Base-by-base conservation (phyloP, 1,140 invertebrate species). In the Antheraea pernyi region DNA sequence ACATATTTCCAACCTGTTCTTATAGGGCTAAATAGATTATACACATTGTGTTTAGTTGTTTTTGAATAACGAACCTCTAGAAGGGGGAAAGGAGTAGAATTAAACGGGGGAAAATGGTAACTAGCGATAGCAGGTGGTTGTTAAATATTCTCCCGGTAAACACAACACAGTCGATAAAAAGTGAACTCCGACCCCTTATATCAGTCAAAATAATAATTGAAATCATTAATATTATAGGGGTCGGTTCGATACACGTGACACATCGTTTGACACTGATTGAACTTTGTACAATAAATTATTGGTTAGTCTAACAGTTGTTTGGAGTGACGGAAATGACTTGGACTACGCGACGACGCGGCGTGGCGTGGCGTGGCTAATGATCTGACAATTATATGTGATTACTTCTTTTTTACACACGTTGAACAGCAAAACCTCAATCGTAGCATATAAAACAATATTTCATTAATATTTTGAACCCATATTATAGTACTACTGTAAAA, bases 191-290 rank as follows among this genome's bases (percentile, higher is more conserved):
- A 53, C 0, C 16, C 46, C 16, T 53, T 53, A 53, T 16, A 53
- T 11, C 1, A 16, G 16, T 16, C 10, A 53, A 53, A 53, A 53
- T 53, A 53, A 16, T 53, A 53, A 53, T 53, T 53, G 46, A 53
- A 13, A 53, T 53, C 46, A 53, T 53, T 53, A 53, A 53, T 53
- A 53, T 53, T 13, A 53, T 53, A 53, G 46, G 46, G 46, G 46
- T 53, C 46, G 46, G 16, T 13, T n/a, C 11, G 11, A 53, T n/a
- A 13, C 46, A 53, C 2, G 13, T n/a, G 46, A 53, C 46, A 53
- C 46, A n/a, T n/a, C 46, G 46, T 16, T 53, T 53, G 46, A 53
- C 46, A 53, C 46, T 53, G 46, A 53, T 53, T 53, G 46, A 53
- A 53, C 46, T 16, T 53, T 53, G 46, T 53, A 53, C 10, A 53